Base-by-base conservation (phyloP, 2,113 vertebrate genomes). In the Fulica atra region DNA sequence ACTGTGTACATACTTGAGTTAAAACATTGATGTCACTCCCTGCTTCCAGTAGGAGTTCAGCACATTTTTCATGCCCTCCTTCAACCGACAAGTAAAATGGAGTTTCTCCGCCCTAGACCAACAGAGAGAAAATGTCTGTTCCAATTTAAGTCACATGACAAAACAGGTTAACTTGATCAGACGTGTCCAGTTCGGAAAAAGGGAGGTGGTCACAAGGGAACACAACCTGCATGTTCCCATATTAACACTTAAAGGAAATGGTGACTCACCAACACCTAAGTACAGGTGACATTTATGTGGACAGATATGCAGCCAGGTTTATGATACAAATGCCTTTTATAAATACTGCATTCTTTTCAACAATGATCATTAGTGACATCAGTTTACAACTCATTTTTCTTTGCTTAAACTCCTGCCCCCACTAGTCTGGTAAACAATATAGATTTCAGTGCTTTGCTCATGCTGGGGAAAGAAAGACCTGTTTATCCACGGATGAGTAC, bases 1-100 rank as follows among this genome's bases (percentile, higher is more conserved):
- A 40, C 4, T 42, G 16, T 24, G 31, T 82, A 96, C 97, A 4
- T 98, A 99, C 99, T 46, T 95, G 90, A 91, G 98, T 98, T 77
- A 97, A 88, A 93, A 99, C 89, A 95, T 98, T 98, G 83, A 98
- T 98, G 73, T 99, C 98, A 96, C 99, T 99, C 86, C 97, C 98
- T 11, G 98, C 98, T 82, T 98, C 97, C 97, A 99, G 95, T 70
- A 99, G 94, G 29, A 98, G 93, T 89, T 98, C 87, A 44, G 98
- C 98, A 97, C 98, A 99, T 91, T 98, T 98, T 90, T 98, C 98
- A 77, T 98, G 94, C 54, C 97, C 95, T 51, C 97, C 98, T 81
- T 98, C 97, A 85, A 98, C 97, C 81, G 99, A 98, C 94, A 98
- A 96, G 89, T 98, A 99, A 97, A 99, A 98, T 18, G 98, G 97